Evolutionary conservation across 92 coral and sea anemone species (phyloP).

Genomic region (Micromussa lordhowensis): DNA sequence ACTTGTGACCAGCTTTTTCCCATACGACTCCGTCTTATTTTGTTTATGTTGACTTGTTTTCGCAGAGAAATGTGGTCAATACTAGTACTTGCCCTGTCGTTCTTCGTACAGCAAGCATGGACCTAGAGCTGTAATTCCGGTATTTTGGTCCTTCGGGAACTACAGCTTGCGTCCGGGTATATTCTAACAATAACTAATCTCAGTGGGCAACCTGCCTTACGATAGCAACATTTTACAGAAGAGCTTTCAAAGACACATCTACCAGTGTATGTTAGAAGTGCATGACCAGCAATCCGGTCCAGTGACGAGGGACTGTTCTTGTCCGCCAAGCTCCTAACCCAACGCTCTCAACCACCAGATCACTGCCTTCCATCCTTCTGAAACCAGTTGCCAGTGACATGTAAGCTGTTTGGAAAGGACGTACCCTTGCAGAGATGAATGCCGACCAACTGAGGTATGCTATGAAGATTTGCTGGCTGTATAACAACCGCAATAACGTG

Average conservation of each 20-base stretch:
- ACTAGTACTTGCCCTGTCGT: background rate
- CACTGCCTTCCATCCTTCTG: constrained; percentile 66
- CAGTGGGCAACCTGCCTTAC: constrained; percentile 84
- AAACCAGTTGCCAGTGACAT: constrained; percentile 61
- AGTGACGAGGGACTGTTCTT: constrained; percentile 65
- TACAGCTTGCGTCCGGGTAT: background rate
- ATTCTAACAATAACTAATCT: constrained; percentile 26
- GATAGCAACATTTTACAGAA: constrained; percentile 64
- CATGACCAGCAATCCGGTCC: constrained; percentile 40
- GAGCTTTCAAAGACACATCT: constrained; percentile 49
- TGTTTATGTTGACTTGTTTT: background rate
- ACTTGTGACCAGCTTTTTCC: too few species aligned
- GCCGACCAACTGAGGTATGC: constrained; percentile 67
- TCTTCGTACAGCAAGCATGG: background rate
- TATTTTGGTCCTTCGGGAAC: background rate
- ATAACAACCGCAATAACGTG: background rate
- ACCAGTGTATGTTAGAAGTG: constrained; percentile 83
- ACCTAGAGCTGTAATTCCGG: background rate
- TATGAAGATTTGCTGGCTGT: constrained; percentile 62
- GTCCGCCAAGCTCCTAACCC: constrained; percentile 29
- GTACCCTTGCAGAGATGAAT: constrained; percentile 66
- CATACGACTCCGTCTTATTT: too few species aligned
- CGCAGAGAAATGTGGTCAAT: background rate
- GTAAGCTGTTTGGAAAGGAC: constrained; percentile 60
- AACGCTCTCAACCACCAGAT: background rate